Evolutionary conservation across 2,797 vertebrate species (phyloP).

Genomic region (Scolopax bukidnonensis): DNA sequence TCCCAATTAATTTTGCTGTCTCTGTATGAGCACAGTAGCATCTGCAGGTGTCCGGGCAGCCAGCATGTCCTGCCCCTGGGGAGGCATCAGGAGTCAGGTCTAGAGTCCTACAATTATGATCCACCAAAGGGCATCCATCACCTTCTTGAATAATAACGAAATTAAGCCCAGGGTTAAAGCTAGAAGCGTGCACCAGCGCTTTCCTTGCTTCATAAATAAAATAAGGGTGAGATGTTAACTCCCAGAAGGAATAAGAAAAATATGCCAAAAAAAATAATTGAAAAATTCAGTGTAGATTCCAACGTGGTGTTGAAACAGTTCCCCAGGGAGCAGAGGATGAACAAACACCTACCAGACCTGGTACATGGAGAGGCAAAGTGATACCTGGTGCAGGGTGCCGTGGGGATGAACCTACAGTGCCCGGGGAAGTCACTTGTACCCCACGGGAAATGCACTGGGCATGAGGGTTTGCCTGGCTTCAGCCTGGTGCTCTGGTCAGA

Average conservation of each 20-base stretch:
- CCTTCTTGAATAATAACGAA: not conserved
- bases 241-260: not conserved
- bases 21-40: not conserved
- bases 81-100: not conserved
- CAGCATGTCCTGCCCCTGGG: not conserved
- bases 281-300: not conserved
- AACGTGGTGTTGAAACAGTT: not conserved
- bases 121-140: not conserved
- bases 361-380: accelerated
- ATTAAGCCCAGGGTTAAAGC: not conserved
- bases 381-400: not conserved
- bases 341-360: not conserved
- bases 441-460: accelerated
- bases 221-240: not conserved
- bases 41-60: accelerated
- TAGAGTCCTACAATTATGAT: not conserved
- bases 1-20: not conserved
- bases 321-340: not conserved
- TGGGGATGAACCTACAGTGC: accelerated
- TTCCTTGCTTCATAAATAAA: not conserved
- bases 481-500: not conserved
- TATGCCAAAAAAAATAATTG: not conserved
- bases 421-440: accelerated
- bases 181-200: not conserved
- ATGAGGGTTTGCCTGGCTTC: not conserved